A percentile compares a stretch with the other conserved stretches of the same genome.
phyloP scores from a whole-genome alignment of 2,797 vertebrate genomes.

The Microctenopoma stevenorrisi region DNA sequence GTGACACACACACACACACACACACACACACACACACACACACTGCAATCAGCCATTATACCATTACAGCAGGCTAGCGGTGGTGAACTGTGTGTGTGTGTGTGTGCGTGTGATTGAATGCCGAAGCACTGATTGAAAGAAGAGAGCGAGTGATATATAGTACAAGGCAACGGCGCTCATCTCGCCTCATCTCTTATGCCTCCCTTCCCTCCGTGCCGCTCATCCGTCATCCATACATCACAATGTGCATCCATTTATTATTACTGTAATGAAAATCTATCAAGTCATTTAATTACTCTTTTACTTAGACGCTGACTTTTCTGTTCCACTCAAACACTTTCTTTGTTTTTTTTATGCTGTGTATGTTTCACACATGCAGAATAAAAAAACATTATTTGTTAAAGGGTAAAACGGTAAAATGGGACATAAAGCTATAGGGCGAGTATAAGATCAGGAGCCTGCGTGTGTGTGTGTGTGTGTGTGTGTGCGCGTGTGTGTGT shows the following conservation, averaged over 20 bases:
- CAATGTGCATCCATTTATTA: constrained; percentile 54
- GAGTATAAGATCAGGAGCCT: constrained; percentile 7
- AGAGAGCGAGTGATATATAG: constrained; percentile 61
- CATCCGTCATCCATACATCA: constrained; percentile 61
- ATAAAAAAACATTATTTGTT: not conserved
- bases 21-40: constrained; percentile 47
- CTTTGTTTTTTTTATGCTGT: not conserved
- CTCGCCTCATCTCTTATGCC: constrained; percentile 40
- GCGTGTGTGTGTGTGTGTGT: constrained; percentile 21
- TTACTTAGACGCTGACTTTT: constrained; percentile 14
- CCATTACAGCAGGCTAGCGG: constrained; percentile 50
- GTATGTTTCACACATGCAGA: not conserved
- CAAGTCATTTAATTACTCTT: constrained; percentile 48
- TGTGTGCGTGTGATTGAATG: constrained; percentile 57
- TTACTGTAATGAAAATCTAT: constrained; percentile 46
- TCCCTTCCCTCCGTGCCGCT: constrained; percentile 70
- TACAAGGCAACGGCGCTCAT: constrained; percentile 58
- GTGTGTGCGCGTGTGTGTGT: not conserved
- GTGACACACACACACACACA: constrained; percentile 59
- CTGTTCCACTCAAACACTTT: constrained; percentile 4
- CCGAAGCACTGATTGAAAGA: constrained; percentile 68
- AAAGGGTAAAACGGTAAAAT: too few species aligned
- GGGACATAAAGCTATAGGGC: constrained; percentile 18
- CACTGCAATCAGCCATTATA: constrained; percentile 75
- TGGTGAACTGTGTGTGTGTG: constrained; percentile 25